A percentile compares a stretch with the other conserved stretches of the same genome.
Conservation (phyloP, 2,113 vertebrate species). For the Sakesphorus luctuosus region DNA sequence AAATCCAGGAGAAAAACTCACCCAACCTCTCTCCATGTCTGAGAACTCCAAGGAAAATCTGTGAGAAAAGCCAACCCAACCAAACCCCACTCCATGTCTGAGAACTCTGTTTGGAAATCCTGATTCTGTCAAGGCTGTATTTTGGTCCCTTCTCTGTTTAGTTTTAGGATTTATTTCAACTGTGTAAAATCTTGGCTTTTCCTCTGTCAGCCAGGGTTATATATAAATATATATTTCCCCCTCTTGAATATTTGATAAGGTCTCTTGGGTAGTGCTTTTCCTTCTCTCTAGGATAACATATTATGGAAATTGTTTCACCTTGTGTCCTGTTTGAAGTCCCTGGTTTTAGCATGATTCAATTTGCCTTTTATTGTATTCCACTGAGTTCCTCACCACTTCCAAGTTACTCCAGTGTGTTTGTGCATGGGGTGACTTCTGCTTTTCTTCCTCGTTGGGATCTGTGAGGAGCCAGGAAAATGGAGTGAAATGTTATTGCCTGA, state of each 20-base stretch:
- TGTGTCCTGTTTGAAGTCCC: background rate
- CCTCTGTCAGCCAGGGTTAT: background rate
- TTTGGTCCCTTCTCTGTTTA: background rate
- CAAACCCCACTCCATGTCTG: fast-evolving
- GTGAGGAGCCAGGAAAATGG: background rate
- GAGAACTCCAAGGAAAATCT: background rate
- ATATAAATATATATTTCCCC: background rate
- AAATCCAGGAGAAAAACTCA: background rate
- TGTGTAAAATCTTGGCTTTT: background rate
- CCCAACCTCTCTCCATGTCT: fast-evolving
- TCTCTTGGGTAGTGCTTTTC: conserved; percentile 11
- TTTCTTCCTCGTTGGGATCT: background rate
- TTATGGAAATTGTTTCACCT: conserved; percentile 37
- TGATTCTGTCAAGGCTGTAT: background rate
- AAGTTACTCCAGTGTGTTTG: background rate
- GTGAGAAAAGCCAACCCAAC: no score
- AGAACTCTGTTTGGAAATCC: background rate
- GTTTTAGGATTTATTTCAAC: background rate
- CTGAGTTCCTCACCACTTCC: background rate
- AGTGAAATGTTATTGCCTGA: background rate
- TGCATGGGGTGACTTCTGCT: background rate
- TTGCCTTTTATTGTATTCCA: background rate
- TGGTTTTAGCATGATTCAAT: conserved; percentile 9
- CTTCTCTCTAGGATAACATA: background rate
- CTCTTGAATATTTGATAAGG: background rate